Conservation (phyloP, 2,113 vertebrate genomes). For the Egretta garzetta region DNA sequence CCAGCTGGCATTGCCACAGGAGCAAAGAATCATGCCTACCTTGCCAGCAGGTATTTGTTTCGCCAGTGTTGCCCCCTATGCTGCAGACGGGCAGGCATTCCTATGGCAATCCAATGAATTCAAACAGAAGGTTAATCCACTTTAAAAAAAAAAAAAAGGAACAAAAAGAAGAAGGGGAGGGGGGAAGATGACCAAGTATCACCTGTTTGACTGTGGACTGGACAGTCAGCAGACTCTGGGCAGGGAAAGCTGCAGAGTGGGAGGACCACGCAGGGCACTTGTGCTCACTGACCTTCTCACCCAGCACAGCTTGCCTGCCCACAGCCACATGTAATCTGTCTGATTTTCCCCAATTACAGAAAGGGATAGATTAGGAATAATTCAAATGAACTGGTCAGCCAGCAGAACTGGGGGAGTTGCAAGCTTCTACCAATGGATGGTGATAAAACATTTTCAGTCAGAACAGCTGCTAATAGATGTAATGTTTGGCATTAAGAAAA, state of each 20-base stretch:
- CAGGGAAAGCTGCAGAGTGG: background rate
- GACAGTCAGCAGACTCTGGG: background rate
- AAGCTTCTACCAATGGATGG: constrained; percentile 13
- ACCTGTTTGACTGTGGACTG: background rate
- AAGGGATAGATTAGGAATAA: background rate
- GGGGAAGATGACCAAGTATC: background rate
- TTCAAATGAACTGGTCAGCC: background rate
- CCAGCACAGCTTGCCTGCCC: background rate
- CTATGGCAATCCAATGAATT: background rate
- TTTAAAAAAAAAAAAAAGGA: background rate
- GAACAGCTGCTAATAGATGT: background rate
- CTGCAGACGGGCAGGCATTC: background rate
- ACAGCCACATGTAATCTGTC: fast-evolving
- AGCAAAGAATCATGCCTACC: background rate
- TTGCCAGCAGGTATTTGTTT: background rate
- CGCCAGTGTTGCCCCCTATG: background rate
- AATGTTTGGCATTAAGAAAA: background rate
- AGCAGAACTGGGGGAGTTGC: background rate
- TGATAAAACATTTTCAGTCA: constrained; percentile 16
- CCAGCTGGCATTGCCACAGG: background rate
- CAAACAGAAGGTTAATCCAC: background rate
- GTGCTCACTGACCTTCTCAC: background rate
- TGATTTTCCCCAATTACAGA: background rate
- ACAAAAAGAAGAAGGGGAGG: too few relatives aligned
- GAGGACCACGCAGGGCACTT: background rate